Base-by-base conservation (phyloP, 2,113 vertebrate species). In the Scatophagus argus region DNA sequence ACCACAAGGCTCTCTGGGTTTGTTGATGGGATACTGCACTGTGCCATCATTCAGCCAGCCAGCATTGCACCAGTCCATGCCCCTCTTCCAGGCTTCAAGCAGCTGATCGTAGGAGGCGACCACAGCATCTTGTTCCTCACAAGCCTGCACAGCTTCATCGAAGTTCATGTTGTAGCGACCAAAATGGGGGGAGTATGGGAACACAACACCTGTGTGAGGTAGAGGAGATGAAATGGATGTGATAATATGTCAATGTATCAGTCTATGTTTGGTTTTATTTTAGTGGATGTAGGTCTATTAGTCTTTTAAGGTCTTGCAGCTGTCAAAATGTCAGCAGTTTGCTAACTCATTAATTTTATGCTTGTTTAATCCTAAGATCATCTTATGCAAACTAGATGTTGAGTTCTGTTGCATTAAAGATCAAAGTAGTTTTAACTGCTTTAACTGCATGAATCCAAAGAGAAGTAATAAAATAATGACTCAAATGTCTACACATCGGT, bases 31-130 rank as follows among this genome's bases (percentile, higher is more conserved):
- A 73, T 99, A 99, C 69, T 97, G 96, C 65, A 98, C 98, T 0
- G 97, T 96, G 29, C 96, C 96, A 0, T 99, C 98, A 0, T 71
- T 96, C 67, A 99, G 95, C 98, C 98, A 99, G 83, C 98, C 98
- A 0, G 98, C 98, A 0, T 99, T 99, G 89, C 98, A 99, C 98
- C 98, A 99, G 87, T 99, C 96, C 82, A 99, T 87, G 21, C 98
- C 98, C 0, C 49, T 84, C 61, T 92, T 92, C 97, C 97, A 99
- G 72, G 96, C 97, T 0, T 95, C 87, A 0, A 93, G 94, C 23
- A 99, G 93, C 92, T 99, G 97, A 32, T 98, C 96, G 0, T 95
- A 95, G 32, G 95, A 95, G 23, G 98, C 98, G 0, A 99, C 91
- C 49, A 93, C 85, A 0, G 97, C 92, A 29, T 94, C 96, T 88